These are phyloP conservation scores for Psittacara wagleri DNA, from an alignment of 2,113 vertebrate genomes.

Conservation along the genomic window DNA sequence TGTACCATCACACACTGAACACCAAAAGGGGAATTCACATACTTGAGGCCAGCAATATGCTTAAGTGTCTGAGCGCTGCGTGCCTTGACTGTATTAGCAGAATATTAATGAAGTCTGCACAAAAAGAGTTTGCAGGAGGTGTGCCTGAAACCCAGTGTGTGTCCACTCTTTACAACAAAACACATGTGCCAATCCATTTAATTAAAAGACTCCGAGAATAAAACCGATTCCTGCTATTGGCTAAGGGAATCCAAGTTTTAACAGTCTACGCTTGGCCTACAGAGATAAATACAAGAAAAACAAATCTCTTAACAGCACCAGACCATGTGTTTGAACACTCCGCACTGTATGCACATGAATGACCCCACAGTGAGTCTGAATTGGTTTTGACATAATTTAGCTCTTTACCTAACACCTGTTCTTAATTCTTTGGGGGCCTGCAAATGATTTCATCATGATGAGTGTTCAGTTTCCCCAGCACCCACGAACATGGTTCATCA, in stretches of 20 bases:
- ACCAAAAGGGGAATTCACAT: neutral
- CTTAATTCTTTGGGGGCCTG: neutral
- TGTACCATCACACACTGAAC: neutral
- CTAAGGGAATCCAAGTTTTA: neutral
- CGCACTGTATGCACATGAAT: neutral
- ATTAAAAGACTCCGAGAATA: neutral
- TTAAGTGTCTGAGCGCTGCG: neutral
- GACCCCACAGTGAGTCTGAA: neutral
- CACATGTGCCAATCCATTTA: slow-evolving; percentile 11
- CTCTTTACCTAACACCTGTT: neutral
- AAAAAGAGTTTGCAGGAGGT: slow-evolving; percentile 38
- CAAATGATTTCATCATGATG: neutral
- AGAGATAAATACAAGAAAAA: slow-evolving; percentile 53
- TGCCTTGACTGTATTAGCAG: neutral
- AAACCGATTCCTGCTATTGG: neutral
- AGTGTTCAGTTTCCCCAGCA: neutral
- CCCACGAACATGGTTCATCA: rapidly evolving
- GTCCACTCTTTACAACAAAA: neutral
- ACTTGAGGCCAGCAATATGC: neutral
- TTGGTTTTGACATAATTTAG: slow-evolving; percentile 14
- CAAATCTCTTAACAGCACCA: slow-evolving; percentile 21
- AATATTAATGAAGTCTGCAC: slow-evolving; percentile 7
- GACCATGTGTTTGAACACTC: slow-evolving; percentile 17
- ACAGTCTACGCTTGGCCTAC: neutral
- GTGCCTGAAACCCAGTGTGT: slow-evolving; percentile 10